A percentile compares a stretch with the other conserved stretches of the same genome.
Evolutionary conservation across 2,888 invertebrate genomes (phyloP).

Genomic region (Campoplex nolae): DNA sequence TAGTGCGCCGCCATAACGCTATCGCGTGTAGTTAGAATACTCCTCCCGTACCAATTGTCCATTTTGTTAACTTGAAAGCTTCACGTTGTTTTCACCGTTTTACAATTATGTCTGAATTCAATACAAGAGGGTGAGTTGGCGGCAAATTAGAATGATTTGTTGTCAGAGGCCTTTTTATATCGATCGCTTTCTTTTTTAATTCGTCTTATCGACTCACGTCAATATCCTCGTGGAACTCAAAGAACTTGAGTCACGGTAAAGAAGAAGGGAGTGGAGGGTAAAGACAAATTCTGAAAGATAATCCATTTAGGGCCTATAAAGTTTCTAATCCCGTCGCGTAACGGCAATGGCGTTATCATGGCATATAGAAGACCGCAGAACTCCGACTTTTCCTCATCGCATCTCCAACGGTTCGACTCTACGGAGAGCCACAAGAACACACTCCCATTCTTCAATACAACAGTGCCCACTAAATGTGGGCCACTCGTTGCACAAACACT

Average conservation of each 20-base stretch:
- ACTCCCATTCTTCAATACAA: constrained; percentile 65
- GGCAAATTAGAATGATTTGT: not conserved
- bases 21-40: not conserved
- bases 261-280: not conserved
- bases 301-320: constrained; percentile 64
- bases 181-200: not conserved
- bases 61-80: not conserved
- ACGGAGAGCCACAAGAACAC: not conserved
- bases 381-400: constrained; percentile 4
- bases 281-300: constrained; percentile 39
- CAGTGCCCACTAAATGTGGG: not conserved
- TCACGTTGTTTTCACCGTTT: too few relatives aligned
- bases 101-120: not conserved
- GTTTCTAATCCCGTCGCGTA: constrained; percentile 71
- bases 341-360: constrained; percentile 67
- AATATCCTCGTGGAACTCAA: not conserved
- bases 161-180: not conserved
- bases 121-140: not conserved
- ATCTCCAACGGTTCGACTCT: constrained; percentile 23
- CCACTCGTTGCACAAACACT: constrained; percentile 24
- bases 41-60: not conserved
- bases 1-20: too few relatives aligned
- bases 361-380: constrained; percentile 46
- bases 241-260: not conserved
- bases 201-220: not conserved